Base-by-base conservation (phyloP, 2,797 vertebrate species). In the Chanos chanos region DNA sequence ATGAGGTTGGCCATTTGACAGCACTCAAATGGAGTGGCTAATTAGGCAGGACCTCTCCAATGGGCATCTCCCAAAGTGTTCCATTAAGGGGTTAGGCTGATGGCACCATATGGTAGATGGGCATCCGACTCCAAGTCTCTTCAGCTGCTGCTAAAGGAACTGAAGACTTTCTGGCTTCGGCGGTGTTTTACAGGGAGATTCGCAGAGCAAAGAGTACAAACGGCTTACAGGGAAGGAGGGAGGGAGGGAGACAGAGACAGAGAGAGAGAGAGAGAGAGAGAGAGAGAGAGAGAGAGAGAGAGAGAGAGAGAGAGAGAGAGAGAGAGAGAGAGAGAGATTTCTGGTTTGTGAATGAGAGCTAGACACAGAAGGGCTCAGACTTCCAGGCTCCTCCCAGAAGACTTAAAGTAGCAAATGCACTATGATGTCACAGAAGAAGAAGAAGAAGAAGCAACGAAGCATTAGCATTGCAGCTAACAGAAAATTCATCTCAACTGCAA, bases 81-180 rank as follows among this genome's bases (percentile, higher is more conserved):
- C 39, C 73, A 52, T 64, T 49, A 56, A 6, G 58, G 47, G n/a
- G 12, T 24, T 44, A 34, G 4, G 67, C 55, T 48, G 60, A 59
- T 53, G 61, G 50, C 58, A 37, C 49, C 53, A 61, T 60, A 37
- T 56, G 61, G 9, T 49, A 28, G 62, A 53, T 50, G 70, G 60
- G 66, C 39, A 16, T n/a, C n/a, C n/a, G n/a, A n/a, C n/a, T n/a
- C n/a, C n/a, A n/a, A n/a, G n/a, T n/a, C n/a, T n/a, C n/a, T n/a
- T n/a, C n/a, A 30, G 25, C 24, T 48, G 48, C 13, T 34, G 52
- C 51, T 49, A 45, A 44, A 10, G 4, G 39, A 13, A 13, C 19
- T 18, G 37, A n/a, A n/a, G n/a, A n/a, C n/a, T n/a, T n/a, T n/a
- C n/a, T n/a, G n/a, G n/a, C n/a, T n/a, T n/a, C n/a, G n/a, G n/a